Evolutionary conservation across 2,888 invertebrate species (phyloP), one percentile per base, ranked within the genome.

Genomic region (Anarsia innoxiella): DNA sequence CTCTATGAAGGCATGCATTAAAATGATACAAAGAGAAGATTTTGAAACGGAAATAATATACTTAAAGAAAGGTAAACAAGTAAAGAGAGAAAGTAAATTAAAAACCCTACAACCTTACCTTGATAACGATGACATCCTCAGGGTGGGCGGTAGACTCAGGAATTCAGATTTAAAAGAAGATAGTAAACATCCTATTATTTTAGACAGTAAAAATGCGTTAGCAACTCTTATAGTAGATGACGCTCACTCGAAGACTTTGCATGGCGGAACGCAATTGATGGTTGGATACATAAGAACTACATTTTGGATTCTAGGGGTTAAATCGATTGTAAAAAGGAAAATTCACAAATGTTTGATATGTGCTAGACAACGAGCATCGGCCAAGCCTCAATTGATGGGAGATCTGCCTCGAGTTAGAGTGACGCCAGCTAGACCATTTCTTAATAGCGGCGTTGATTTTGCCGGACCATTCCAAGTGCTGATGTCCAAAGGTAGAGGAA

Each of bases 61-160:
- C 3, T 5, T 19, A 5, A 19, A 19, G 19, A 19, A 19, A 8
- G 19, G 19, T 8, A 19, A 19, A 19, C 4, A 19, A 19, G 3
- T 19, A 19, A 37, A 23, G 11, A 37, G 34, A 44, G 31, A 43
- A 45, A 31, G 45, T 10, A 29, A 2, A 13, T 14, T 56, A 23
- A 44, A 41, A 34, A 36, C 46, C 1, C 23, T 56, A 2, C 44
- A 41, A 23, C 52, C 52, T 5, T 54, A 39, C 34, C 19, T 56
- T 2, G 49, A 49, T 26, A 26, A 36, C 5, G 16, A 39, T 1
- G 34, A 36, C 3, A 29, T 45, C 23, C 40, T 56, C 19, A 50
- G 51, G 42, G 54, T 56, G 11, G 48, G 52, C 23, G 53, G 53
- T 12, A 34, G 51, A n/a, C 25, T 56, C 8, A 38, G 42, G 13